Evolutionary conservation across 2,797 vertebrate genomes (phyloP).

Genomic region (Xerus rutilus): DNA sequence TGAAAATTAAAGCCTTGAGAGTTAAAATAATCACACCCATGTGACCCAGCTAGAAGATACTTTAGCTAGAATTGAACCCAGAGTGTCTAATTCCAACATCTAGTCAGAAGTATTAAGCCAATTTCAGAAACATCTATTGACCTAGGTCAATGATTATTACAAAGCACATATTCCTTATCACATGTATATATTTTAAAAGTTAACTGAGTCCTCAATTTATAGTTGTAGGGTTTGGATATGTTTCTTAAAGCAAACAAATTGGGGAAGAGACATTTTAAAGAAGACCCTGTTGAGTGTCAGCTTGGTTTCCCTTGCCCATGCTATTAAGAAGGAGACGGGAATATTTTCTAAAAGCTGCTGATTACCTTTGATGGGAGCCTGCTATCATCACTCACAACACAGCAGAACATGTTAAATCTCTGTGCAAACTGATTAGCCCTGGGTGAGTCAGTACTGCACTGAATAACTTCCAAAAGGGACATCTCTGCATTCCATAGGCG

Average conservation of each 20-base stretch:
- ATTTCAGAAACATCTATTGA: not conserved
- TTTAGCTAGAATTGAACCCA: not conserved
- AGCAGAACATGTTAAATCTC: constrained; percentile 30
- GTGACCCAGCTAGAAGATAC: not conserved
- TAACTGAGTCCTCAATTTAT: not conserved
- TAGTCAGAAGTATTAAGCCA: not conserved
- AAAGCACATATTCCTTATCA: not conserved
- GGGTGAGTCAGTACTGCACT: not conserved
- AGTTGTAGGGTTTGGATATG: not conserved
- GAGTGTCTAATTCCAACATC: not conserved
- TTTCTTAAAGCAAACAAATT: not conserved
- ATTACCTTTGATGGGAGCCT: not conserved
- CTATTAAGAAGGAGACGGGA: not conserved
- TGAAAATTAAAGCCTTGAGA: constrained; percentile 7
- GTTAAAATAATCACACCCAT: constrained; percentile 46
- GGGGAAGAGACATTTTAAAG: not conserved
- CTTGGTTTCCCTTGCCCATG: not conserved
- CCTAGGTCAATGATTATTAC: not conserved
- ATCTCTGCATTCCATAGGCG: not conserved
- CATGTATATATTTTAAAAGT: not conserved
- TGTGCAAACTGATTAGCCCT: constrained; percentile 46
- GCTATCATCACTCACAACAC: not conserved
- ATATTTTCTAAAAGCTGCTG: not conserved
- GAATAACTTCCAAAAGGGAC: constrained; percentile 4
- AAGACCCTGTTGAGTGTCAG: not conserved